Evolutionary conservation across 2,888 invertebrate genomes (phyloP).

Genomic region (Drosophila testacea): DNA sequence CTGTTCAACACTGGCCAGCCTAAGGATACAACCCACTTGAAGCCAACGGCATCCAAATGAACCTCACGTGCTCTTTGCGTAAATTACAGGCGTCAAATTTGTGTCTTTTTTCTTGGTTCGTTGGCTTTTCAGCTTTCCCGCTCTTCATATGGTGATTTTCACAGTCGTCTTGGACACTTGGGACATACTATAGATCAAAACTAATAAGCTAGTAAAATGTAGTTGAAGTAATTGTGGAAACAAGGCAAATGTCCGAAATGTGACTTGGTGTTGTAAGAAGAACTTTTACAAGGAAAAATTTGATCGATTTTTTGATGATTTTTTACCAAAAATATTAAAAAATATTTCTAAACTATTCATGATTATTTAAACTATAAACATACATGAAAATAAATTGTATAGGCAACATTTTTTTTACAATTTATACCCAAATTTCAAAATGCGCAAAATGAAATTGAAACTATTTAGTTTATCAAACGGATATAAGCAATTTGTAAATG

Average conservation of each 20-base stretch:
- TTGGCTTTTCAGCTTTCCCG: constrained; percentile 15
- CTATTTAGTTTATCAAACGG: neutral
- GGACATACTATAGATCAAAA: constrained; percentile 7
- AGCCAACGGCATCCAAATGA: constrained; percentile 12
- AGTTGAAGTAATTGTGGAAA: constrained; percentile 10
- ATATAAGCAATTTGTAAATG: neutral
- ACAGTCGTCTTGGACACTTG: neutral
- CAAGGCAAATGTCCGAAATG: neutral
- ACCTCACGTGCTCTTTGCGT: constrained; percentile 37
- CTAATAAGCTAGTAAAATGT: constrained; percentile 1
- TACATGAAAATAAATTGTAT: too few species aligned
- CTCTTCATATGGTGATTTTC: constrained; percentile 20
- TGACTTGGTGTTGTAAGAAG: neutral
- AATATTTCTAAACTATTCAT: too few species aligned
- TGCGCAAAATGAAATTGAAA: neutral
- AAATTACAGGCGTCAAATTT: constrained; percentile 38
- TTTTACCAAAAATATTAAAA: too few species aligned
- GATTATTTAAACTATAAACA: too few species aligned
- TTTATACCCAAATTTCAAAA: neutral
- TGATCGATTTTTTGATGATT: too few species aligned
- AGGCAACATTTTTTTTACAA: neutral
- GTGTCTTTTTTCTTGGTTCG: constrained; percentile 7
- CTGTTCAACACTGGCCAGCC: constrained; percentile 30
- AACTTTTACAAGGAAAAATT: too few species aligned
- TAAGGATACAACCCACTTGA: neutral